These are phyloP conservation scores for Neosilurus hyrtlii DNA, from an alignment of 2,797 vertebrate genomes.

Conservation along the genomic window DNA sequence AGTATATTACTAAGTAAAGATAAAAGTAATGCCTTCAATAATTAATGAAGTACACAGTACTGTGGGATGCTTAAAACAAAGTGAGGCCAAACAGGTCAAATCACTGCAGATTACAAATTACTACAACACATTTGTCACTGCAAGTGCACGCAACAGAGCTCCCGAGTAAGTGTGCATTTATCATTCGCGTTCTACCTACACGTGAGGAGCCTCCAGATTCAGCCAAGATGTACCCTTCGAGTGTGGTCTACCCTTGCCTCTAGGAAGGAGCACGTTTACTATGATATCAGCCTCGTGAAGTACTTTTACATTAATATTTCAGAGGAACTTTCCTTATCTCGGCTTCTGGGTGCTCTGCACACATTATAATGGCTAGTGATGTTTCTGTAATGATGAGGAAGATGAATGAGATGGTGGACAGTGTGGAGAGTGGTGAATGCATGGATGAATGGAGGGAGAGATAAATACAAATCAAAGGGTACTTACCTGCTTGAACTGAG, in stretches of 20 bases:
- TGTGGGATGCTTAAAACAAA: not conserved
- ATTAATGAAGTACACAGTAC: constrained; percentile 9
- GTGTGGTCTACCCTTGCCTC: constrained; percentile 38
- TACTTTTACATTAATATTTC: constrained; percentile 52
- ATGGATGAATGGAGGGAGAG: not conserved
- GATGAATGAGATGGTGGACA: not conserved
- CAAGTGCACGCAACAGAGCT: not conserved
- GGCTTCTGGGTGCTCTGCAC: not conserved
- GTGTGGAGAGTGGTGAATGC: not conserved
- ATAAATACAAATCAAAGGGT: not conserved
- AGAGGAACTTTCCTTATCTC: constrained; percentile 38
- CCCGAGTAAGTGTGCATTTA: constrained; percentile 19
- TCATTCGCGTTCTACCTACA: constrained; percentile 29
- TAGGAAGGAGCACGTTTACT: constrained; percentile 40
- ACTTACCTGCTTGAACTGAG: constrained; percentile 85
- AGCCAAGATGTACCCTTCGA: not conserved
- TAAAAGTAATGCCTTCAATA: not conserved
- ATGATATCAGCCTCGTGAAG: constrained; percentile 47
- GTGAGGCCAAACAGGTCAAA: constrained; percentile 24
- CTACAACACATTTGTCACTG: constrained; percentile 1
- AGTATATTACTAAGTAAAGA: not conserved
- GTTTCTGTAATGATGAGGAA: constrained; percentile 20
- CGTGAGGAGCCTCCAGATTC: constrained; percentile 6
- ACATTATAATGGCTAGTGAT: constrained; percentile 11
- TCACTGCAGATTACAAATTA: constrained; percentile 38